phyloP scores from a whole-genome alignment of 2,113 vertebrate genomes.

The Silurus glanis region DNA sequence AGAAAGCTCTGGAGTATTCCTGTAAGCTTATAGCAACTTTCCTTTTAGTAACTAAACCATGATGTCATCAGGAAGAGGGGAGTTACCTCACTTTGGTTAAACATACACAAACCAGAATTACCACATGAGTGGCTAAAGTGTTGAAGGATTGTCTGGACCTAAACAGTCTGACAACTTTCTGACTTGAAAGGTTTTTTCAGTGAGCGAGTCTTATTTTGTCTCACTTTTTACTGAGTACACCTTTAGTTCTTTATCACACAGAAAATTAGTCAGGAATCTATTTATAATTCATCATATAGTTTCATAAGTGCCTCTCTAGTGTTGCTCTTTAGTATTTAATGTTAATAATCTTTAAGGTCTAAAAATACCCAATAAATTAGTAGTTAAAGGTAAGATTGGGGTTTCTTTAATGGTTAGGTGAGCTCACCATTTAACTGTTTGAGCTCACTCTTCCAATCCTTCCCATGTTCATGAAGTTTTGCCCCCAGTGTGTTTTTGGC shows the following conservation, averaged over 20 bases:
- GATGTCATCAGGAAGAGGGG: neutral
- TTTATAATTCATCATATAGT: conserved; percentile 10
- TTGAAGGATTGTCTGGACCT: conserved; percentile 30
- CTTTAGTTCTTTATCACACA: conserved; percentile 30
- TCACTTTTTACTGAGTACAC: neutral
- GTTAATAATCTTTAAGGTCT: neutral
- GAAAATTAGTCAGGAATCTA: conserved; percentile 28
- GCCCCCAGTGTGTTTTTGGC: neutral
- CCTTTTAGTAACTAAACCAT: conserved; percentile 22
- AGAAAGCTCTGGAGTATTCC: neutral
- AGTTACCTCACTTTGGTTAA: conserved; percentile 13
- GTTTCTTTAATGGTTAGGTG: neutral
- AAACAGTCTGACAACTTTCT: conserved; percentile 12
- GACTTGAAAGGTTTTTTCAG: conserved; percentile 5
- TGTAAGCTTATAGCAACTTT: conserved; percentile 12
- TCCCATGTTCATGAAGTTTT: neutral
- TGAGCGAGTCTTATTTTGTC: conserved; percentile 6
- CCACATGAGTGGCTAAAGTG: neutral
- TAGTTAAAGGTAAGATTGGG: neutral
- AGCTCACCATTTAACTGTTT: neutral
- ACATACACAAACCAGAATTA: conserved; percentile 21
- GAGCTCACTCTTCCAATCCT: neutral
- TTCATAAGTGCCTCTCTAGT: conserved; percentile 3
- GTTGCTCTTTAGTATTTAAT: neutral
- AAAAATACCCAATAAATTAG: neutral